These are phyloP conservation scores for Bufo gargarizans DNA, from an alignment of 2,113 vertebrate species.

Conservation along the genomic window DNA sequence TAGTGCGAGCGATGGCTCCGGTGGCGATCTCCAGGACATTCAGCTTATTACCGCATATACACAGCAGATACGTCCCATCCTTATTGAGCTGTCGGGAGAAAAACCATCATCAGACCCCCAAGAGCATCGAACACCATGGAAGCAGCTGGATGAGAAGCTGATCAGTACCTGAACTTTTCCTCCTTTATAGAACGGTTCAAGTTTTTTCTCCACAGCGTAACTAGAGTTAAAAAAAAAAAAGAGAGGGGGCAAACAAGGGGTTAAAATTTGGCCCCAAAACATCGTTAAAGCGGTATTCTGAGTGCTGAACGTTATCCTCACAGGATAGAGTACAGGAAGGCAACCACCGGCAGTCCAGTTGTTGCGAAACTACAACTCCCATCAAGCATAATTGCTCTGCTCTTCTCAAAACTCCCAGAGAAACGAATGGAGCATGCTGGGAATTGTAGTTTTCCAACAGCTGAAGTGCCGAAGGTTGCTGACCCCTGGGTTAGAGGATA, in stretches of 20 bases:
- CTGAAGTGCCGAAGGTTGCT: too few relatives aligned
- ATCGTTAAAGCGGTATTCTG: too few relatives aligned
- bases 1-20: slow-evolving; percentile 76
- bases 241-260: too few relatives aligned
- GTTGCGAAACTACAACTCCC: too few relatives aligned
- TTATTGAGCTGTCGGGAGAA: slow-evolving; percentile 76
- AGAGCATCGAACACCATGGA: neutral
- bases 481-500: too few relatives aligned
- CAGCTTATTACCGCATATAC: slow-evolving; percentile 82
- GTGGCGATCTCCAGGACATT: slow-evolving; percentile 85
- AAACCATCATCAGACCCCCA: neutral
- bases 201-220: slow-evolving; percentile 80
- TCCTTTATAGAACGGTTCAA: slow-evolving; percentile 96
- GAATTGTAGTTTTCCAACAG: too few relatives aligned
- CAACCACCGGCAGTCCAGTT: too few relatives aligned
- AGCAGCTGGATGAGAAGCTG: neutral
- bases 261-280: neutral
- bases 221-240: slow-evolving; percentile 65
- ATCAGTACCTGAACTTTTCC: slow-evolving; percentile 88
- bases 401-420: too few relatives aligned
- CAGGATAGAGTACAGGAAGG: too few relatives aligned
- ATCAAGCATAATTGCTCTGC: too few relatives aligned
- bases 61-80: slow-evolving; percentile 88
- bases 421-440: too few relatives aligned
- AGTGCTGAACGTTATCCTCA: too few relatives aligned